Evolutionary conservation across 1,140 invertebrate genomes (phyloP).

Genomic region (Coelopa frigida): DNA sequence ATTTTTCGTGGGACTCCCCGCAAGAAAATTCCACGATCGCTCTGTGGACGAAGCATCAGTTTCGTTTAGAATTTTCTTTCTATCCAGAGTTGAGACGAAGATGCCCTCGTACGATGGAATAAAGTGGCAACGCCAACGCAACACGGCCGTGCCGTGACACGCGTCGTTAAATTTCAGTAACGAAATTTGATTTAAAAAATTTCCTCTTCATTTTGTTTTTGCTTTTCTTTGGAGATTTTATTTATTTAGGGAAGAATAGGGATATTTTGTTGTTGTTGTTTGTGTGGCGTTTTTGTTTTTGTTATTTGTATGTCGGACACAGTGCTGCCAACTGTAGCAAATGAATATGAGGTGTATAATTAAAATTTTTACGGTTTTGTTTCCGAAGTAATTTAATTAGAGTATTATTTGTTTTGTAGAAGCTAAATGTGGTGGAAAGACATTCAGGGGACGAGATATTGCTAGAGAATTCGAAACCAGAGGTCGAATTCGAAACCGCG

Average conservation of each 20-base stretch:
- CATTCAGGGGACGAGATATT: too few relatives aligned
- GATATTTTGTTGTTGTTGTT: background rate
- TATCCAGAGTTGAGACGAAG: too few relatives aligned
- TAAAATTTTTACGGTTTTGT: conserved; percentile 41
- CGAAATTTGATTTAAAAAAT: conserved; percentile 24
- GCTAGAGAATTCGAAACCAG: too few relatives aligned
- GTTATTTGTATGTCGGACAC: background rate
- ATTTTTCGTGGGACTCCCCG: too few relatives aligned
- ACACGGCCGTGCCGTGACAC: conserved; percentile 10
- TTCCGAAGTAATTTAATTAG: conserved; percentile 40
- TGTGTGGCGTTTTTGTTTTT: background rate
- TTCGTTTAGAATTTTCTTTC: too few relatives aligned
- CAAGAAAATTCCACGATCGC: too few relatives aligned
- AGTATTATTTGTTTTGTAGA: too few relatives aligned
- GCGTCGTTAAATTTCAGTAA: conserved; percentile 24
- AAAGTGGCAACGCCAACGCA: conserved; percentile 18
- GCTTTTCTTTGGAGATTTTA: too few relatives aligned
- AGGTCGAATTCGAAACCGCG: too few relatives aligned
- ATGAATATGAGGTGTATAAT: conserved; percentile 44
- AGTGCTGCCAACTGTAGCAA: conserved; percentile 13
- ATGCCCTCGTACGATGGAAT: too few relatives aligned
- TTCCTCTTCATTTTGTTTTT: background rate
- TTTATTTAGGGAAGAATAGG: background rate
- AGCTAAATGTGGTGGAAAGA: too few relatives aligned
- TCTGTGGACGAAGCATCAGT: too few relatives aligned